Conservation (phyloP, 2,113 vertebrate species). For the Epinephelus moara region DNA sequence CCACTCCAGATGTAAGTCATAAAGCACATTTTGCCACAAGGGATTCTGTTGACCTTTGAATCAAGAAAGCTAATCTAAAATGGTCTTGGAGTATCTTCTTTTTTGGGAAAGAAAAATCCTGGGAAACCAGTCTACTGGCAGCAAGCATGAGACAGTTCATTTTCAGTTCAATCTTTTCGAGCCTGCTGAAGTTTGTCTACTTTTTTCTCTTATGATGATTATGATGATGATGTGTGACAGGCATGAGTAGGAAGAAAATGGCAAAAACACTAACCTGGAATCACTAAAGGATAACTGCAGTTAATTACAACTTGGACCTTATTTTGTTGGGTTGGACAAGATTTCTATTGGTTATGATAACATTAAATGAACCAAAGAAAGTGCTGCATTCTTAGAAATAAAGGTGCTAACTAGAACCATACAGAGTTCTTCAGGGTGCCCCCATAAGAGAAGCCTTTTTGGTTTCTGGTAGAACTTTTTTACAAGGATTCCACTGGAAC, state of each 20-base stretch:
- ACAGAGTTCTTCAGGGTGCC: too few relatives aligned
- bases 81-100: not conserved
- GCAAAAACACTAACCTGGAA: not conserved
- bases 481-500: too few relatives aligned
- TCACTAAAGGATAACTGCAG: not conserved
- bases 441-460: too few relatives aligned
- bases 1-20: conserved; percentile 33
- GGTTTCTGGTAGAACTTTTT: too few relatives aligned
- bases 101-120: not conserved
- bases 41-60: conserved; percentile 42
- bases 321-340: not conserved
- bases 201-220: not conserved
- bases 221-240: not conserved
- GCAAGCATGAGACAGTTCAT: conserved; percentile 7
- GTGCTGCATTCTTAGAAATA: not conserved
- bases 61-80: not conserved
- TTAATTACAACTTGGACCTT: not conserved
- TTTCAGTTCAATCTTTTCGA: conserved; percentile 13
- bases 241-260: not conserved
- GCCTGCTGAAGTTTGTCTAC: not conserved
- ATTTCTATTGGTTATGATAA: not conserved
- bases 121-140: conserved; percentile 49
- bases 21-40: conserved; percentile 26
- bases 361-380: not conserved
- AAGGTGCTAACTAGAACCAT: too few relatives aligned